Base-by-base conservation (phyloP, 2,113 vertebrate genomes). In the Balaeniceps rex region DNA sequence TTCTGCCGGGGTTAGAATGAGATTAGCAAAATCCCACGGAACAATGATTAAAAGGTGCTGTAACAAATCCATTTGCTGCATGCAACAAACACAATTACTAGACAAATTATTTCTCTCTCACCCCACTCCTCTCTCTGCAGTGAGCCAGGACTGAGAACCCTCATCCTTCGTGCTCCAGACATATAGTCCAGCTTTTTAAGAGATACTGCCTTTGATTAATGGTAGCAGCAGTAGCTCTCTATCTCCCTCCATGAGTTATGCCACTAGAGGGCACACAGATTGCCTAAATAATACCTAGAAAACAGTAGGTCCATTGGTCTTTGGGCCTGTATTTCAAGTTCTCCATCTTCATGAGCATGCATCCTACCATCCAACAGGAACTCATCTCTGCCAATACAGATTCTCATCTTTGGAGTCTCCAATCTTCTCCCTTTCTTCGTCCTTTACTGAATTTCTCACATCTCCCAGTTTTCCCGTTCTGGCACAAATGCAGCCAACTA, bases 11-110 rank as follows among this genome's bases (percentile, higher is more conserved):
- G 90, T 86, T 88, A 47, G 79, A 96, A 97, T 88, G 66, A 94
- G 92, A 97, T 96, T 96, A 97, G 94, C 91, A 88, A 96, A 97
- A 96, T 95, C 94, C 91, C 74, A 52, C 2, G 1, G 92, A 95
- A 94, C 90, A 96, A 88, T 93, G 80, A 94, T 94, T 97, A 94
- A 91, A 94, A 97, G 84, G 87, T 95, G 78, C 92, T 87, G 89
- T 93, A 95, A 95, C 87, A 4, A 95, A 97, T 97, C 95, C 77
- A 95, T 97, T 97, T 96, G 87, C 91, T 79, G 61, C 49, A 19
- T 51, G 82, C 80, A 90, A 93, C 92, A 94, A 95, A 69, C 81
- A 93, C 94, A 94, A 97, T 96, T 95, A 96, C 71, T 61, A 86
- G 76, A 95, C 63, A 91, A 94, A 95, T 97, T 91, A 89, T 91